phyloP scores from a whole-genome alignment of 2,113 vertebrate genomes.

The Ovis canadensis region DNA sequence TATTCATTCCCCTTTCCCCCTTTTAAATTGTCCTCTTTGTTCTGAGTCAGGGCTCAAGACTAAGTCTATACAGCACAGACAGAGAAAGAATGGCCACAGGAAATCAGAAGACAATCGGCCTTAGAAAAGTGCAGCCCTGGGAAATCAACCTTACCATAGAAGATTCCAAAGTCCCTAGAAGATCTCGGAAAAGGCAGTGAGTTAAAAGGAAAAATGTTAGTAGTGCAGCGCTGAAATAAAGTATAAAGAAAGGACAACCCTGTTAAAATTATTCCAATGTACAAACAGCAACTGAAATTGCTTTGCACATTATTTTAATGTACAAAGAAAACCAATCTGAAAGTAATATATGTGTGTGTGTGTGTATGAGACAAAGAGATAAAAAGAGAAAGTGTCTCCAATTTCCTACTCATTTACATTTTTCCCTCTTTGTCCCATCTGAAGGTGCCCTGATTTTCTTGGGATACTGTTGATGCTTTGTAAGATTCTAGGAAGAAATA shows the following conservation, averaged over 20 bases:
- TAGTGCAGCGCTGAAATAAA: neutral
- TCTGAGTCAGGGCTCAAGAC: constrained; percentile 1
- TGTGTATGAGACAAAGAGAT: neutral
- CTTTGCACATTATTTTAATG: neutral
- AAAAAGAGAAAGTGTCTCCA: neutral
- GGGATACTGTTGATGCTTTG: neutral
- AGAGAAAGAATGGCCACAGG: neutral
- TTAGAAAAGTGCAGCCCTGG: neutral
- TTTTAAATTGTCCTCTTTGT: constrained; percentile 12
- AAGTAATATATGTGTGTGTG: neutral
- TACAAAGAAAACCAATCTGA: neutral
- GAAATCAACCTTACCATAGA: neutral
- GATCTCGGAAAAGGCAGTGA: neutral
- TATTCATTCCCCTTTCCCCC: neutral
- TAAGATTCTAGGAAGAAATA: constrained; percentile 39
- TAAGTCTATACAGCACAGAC: constrained; percentile 3
- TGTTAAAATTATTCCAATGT: neutral
- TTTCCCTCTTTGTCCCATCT: neutral
- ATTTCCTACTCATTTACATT: neutral
- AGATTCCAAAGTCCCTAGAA: neutral
- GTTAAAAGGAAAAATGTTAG: neutral
- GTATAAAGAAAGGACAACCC: neutral
- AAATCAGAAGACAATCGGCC: neutral
- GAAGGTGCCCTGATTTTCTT: neutral
- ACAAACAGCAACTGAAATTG: neutral